phyloP scores from a whole-genome alignment of 2,797 vertebrate genomes.

The Sibirionetta formosa region DNA sequence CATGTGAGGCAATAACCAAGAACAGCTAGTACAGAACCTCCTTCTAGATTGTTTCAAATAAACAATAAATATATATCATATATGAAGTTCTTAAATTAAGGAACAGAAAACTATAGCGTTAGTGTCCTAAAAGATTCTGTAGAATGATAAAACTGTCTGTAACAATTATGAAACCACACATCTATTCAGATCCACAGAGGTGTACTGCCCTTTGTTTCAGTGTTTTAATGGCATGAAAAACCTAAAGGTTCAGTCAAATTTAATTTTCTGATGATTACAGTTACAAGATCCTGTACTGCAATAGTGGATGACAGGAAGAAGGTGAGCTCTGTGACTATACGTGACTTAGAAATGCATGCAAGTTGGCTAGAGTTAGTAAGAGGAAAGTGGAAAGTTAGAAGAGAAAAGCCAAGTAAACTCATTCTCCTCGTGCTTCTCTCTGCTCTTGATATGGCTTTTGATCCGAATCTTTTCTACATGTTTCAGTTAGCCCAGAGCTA shows the following conservation, averaged over 20 bases:
- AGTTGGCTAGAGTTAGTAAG: background rate
- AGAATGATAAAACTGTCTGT: background rate
- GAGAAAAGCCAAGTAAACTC: background rate
- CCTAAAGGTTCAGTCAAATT: background rate
- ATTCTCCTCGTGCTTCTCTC: background rate
- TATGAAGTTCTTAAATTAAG: background rate
- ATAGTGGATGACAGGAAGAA: background rate
- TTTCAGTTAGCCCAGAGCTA: background rate
- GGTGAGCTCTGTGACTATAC: background rate
- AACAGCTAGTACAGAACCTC: background rate
- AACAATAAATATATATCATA: background rate
- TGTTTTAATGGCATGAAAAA: rapidly evolving
- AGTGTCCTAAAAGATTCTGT: background rate
- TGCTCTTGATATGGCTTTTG: background rate
- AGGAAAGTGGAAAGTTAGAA: too few relatives aligned
- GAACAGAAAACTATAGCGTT: background rate
- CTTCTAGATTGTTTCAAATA: background rate
- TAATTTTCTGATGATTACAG: background rate
- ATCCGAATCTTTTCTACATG: background rate
- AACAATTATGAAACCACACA: background rate
- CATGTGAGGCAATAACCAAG: background rate
- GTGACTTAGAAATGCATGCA: background rate
- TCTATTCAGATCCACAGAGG: background rate
- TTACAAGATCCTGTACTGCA: background rate
- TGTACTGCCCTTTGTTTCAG: background rate